Evolutionary conservation across 2,113 vertebrate species (phyloP).

Genomic region (Cochlearius cochlearius): DNA sequence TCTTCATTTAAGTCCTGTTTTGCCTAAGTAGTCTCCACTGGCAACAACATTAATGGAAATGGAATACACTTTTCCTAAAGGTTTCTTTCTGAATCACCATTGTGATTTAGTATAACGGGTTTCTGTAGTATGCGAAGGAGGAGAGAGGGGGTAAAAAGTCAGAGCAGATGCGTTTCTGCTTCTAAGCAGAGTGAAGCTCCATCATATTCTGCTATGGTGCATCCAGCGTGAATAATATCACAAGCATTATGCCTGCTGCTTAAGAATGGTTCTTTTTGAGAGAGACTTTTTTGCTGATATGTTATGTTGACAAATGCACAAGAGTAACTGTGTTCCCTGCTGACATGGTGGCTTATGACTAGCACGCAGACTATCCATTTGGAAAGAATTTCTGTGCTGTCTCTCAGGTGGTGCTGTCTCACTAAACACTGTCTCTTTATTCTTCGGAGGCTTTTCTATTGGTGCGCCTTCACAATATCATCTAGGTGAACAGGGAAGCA

Average conservation of each 20-base stretch:
- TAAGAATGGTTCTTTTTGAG: not conserved
- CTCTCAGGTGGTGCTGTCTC: not conserved
- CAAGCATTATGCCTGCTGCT: not conserved
- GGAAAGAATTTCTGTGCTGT: not conserved
- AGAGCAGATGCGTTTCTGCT: not conserved
- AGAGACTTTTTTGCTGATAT: not conserved
- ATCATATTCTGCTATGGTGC: not conserved
- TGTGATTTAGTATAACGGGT: not conserved
- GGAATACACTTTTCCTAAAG: not conserved
- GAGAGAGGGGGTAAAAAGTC: not conserved
- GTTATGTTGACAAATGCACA: not conserved
- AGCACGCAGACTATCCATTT: not conserved
- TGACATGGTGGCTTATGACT: not conserved
- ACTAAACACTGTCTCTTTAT: not conserved
- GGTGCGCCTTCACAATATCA: not conserved
- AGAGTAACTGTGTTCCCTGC: not conserved
- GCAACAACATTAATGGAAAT: not conserved
- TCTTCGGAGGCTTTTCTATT: not conserved
- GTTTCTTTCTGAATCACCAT: not conserved
- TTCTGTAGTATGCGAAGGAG: not conserved
- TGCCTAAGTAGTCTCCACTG: not conserved
- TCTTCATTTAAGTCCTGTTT: not conserved
- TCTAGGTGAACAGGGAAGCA: not conserved
- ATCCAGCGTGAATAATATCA: not conserved
- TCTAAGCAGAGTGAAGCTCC: not conserved